These are phyloP conservation scores for Drosophila limbata DNA, from an alignment of 2,888 invertebrate genomes.

Conservation along the genomic window DNA sequence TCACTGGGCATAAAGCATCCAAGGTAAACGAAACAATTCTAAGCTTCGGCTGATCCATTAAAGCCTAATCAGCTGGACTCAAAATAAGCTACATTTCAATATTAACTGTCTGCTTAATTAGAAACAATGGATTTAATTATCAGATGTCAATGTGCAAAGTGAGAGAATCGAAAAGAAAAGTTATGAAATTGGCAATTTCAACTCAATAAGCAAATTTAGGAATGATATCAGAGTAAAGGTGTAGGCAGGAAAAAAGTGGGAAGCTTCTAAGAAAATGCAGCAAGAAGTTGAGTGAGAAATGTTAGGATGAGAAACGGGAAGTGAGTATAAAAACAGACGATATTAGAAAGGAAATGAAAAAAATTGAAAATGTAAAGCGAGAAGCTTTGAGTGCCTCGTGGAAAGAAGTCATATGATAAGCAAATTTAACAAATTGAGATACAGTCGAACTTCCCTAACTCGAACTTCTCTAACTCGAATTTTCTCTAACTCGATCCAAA, in stretches of 20 bases:
- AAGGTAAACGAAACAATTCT: slow-evolving; percentile 33
- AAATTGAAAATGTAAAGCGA: background rate
- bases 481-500: too few species aligned
- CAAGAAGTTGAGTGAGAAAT: background rate
- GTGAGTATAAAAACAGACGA: background rate
- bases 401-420: too few species aligned
- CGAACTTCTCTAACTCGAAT: too few species aligned
- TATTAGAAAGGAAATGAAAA: too few species aligned
- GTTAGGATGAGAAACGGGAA: background rate
- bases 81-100: slow-evolving; percentile 6
- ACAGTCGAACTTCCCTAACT: too few species aligned
- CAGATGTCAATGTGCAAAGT: background rate
- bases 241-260: background rate
- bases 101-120: background rate
- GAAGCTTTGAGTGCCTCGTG: too few species aligned
- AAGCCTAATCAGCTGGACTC: slow-evolving; percentile 22
- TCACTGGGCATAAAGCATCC: slow-evolving; percentile 25
- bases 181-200: background rate
- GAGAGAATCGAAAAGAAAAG: background rate
- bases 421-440: background rate
- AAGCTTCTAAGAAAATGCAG: background rate
- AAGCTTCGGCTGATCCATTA: slow-evolving; percentile 25
- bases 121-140: background rate
- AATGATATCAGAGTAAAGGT: background rate
- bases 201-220: background rate